A percentile compares a stretch with the other conserved stretches of the same genome.
Conservation (phyloP, 2,797 vertebrate species). For the Mormyrops boulengeri region DNA sequence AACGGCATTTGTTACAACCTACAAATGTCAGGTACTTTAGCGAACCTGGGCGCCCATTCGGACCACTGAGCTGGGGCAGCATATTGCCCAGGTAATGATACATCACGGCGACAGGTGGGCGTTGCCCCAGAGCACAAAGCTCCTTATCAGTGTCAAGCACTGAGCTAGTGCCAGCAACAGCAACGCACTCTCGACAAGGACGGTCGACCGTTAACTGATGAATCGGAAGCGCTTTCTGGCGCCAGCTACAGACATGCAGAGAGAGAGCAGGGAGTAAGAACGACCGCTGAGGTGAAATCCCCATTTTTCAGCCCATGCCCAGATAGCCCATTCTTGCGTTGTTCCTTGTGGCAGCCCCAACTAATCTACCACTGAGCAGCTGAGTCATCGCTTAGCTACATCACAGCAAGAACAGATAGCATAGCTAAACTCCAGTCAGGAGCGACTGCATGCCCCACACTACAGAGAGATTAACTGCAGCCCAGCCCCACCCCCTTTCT, state of each 20-base stretch:
- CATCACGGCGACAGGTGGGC: not conserved
- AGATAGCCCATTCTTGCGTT: not conserved
- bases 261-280: not conserved
- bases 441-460: not conserved
- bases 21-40: not conserved
- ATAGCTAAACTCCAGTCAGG: not conserved
- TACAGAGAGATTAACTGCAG: not conserved
- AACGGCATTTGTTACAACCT: not conserved
- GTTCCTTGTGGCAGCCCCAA: slow-evolving; percentile 12
- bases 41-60: not conserved
- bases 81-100: not conserved
- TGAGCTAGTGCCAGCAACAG: not conserved
- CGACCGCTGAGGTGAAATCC: not conserved
- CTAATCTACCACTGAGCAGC: slow-evolving; percentile 9
- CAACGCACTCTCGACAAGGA: not conserved
- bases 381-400: not conserved
- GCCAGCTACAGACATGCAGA: not conserved
- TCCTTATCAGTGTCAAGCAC: slow-evolving; percentile 14
- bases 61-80: not conserved
- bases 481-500: not conserved
- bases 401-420: not conserved
- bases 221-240: slow-evolving; percentile 6
- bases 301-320: slow-evolving; percentile 6
- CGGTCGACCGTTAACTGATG: slow-evolving; percentile 17
- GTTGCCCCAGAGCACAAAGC: not conserved